Percentiles rank a stretch among this genome's conserved stretches.
phyloP scores from a whole-genome alignment of 2,888 invertebrate genomes.

The Stictocephala bisonia region DNA sequence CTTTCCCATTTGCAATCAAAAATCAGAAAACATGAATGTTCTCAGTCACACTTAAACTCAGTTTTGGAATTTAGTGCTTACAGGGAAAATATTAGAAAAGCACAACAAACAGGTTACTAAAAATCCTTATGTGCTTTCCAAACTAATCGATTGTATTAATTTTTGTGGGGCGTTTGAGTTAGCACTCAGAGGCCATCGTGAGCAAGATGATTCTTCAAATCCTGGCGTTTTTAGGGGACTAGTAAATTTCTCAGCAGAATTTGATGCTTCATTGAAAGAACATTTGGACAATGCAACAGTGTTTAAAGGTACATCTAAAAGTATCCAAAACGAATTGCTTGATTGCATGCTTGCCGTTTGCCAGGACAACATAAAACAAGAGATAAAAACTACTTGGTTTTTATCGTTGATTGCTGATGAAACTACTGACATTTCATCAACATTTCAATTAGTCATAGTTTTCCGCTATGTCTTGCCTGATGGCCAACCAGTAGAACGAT shows the following conservation, averaged over 20 bases:
- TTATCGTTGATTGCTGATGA: conserved; percentile 53
- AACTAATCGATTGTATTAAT: conserved; percentile 33
- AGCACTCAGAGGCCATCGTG: conserved; percentile 26
- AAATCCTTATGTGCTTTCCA: conserved; percentile 21
- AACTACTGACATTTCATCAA: conserved; percentile 48
- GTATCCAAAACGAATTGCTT: conserved; percentile 41
- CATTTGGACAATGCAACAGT: background rate
- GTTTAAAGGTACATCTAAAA: conserved; percentile 30
- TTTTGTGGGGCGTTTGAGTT: conserved; percentile 29
- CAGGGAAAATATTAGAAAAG: conserved; percentile 12
- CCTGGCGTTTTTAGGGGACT: conserved; percentile 28
- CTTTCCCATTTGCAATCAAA: conserved; percentile 33
- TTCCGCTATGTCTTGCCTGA: conserved; percentile 49
- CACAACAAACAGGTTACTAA: conserved; percentile 35
- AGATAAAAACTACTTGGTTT: conserved; percentile 50
- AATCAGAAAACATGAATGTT: conserved; percentile 31
- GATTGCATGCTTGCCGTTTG: conserved; percentile 34
- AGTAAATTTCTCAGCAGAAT: conserved; percentile 26
- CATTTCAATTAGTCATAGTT: conserved; percentile 51
- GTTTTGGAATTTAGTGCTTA: conserved; percentile 33
- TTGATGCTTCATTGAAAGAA: conserved; percentile 23
- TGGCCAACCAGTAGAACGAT: conserved; percentile 53
- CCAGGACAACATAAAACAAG: conserved; percentile 47
- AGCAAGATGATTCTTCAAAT: conserved; percentile 20
- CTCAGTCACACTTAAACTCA: conserved; percentile 11